Base-by-base conservation (phyloP, 2,113 vertebrate species). In the Bungarus multicinctus region DNA sequence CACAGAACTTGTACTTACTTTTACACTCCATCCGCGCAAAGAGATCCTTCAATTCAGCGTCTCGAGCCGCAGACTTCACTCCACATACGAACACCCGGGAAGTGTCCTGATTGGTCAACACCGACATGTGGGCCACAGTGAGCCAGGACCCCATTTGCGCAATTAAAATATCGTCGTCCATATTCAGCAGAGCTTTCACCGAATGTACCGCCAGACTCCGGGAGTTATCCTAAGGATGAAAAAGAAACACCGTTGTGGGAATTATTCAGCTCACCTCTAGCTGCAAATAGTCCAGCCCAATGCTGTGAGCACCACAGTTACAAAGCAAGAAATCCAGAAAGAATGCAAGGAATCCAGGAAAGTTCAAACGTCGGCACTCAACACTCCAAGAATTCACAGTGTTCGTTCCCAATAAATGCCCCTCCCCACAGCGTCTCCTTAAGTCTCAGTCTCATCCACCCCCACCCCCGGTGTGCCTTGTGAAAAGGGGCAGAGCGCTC, bases 151-250 rank as follows among this genome's bases (percentile, higher is more conserved):
- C 98, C 43, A 91, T 64, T 16, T 98, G 98, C 88, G 97, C 98
- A 96, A 99, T 95, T 54, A 99, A 95, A 87, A 99, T 27, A 22
- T 99, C 98, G 16, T 97, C 98, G 2, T 97, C 98, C 5, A 95
- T 94, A 81, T 95, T 96, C 97, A 99, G 11, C 94, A 98, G 96
- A 0, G 96, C 96, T 93, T 94, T 97, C 6, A 97, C 98, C 18
- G 98, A 96, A 69, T 98, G 98, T 0, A 98, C 98, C 81, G 98
- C 98, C 2, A 99, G 95, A 93, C 98, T 98, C 96, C 98, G 98
- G 74, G 98, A 98, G 95, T 98, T 99, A 94, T 99, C 99, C 99
- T 99, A 45, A 1, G 91, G 60, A 2, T 2, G 60, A 94, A 93
- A 90, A 87, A 64, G 90, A 0, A 0, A 81, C 16, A 92, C 23